Evolutionary conservation across 2,113 vertebrate genomes (phyloP).

Genomic region (Gasterosteus nipponicus): DNA sequence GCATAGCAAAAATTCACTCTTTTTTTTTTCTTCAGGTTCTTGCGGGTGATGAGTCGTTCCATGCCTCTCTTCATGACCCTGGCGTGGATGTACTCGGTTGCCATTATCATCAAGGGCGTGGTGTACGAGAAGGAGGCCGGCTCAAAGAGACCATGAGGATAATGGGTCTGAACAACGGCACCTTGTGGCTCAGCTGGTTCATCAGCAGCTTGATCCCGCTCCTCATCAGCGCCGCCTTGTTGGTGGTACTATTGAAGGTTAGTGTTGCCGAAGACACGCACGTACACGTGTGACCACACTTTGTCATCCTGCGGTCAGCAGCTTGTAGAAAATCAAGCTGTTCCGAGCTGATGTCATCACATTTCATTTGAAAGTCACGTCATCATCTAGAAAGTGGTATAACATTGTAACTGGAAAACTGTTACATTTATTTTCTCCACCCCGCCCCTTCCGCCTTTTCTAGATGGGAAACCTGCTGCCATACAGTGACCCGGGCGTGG

Average conservation of each 20-base stretch:
- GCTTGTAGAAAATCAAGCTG: constrained; percentile 9
- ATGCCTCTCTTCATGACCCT: constrained; percentile 98
- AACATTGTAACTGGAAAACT: constrained; percentile 5
- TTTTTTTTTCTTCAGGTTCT: constrained; percentile 80
- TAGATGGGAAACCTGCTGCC: constrained; percentile 95
- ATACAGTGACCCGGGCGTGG: constrained; percentile 92
- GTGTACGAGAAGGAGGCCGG: constrained; percentile 98
- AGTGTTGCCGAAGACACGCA: constrained; percentile 1
- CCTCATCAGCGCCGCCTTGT: constrained; percentile 89
- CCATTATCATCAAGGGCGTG: constrained; percentile 96
- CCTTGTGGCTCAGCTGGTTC: constrained; percentile 98
- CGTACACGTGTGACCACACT: background rate
- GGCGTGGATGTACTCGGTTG: constrained; percentile 99
- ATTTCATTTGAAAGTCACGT: constrained; percentile 4
- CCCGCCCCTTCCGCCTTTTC: background rate
- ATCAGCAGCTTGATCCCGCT: constrained; percentile 95
- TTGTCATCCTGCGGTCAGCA: constrained; percentile 26
- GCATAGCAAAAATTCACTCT: background rate
- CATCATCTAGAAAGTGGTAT: constrained; percentile 23
- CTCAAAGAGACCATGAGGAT: constrained; percentile 98
- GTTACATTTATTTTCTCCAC: background rate
- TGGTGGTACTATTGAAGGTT: constrained; percentile 94
- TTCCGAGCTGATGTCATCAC: constrained; percentile 4
- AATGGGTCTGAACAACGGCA: constrained; percentile 94
- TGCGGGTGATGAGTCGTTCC: constrained; percentile 94